These are phyloP conservation scores for Melanogrammus aeglefinus DNA, from an alignment of 2,797 vertebrate species.

Conservation along the genomic window DNA sequence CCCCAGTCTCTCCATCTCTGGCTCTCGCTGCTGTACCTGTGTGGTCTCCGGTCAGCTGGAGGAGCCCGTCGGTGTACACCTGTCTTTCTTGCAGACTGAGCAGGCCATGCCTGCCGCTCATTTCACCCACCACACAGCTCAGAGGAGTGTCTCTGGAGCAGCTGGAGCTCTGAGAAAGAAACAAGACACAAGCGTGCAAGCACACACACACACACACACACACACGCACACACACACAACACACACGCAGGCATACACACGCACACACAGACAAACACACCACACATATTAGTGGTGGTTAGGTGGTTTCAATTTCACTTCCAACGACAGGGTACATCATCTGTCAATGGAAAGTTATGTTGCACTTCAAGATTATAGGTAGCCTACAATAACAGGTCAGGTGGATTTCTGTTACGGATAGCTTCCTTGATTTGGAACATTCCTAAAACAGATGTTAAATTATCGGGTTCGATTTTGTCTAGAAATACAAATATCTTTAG, in stretches of 20 bases:
- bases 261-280: not conserved
- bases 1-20: not conserved
- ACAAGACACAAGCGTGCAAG: constrained; percentile 3
- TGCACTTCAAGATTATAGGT: not conserved
- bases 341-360: not conserved
- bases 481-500: no score
- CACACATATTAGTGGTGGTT: no score
- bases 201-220: not conserved
- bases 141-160: constrained; percentile 62
- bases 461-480: no score
- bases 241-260: not conserved
- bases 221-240: not conserved
- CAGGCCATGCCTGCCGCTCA: constrained; percentile 64
- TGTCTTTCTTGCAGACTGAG: constrained; percentile 55
- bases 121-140: constrained; percentile 74
- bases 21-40: constrained; percentile 62
- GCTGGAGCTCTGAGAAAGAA: constrained; percentile 48
- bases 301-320: not conserved
- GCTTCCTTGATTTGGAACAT: no score
- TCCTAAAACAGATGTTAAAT: not conserved
- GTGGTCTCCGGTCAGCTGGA: constrained; percentile 69
- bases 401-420: no score
- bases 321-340: not conserved
- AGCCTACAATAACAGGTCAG: no score
- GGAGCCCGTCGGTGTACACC: constrained; percentile 61